Conservation (phyloP, 2,888 invertebrate genomes). For the Capitulum mitella region DNA sequence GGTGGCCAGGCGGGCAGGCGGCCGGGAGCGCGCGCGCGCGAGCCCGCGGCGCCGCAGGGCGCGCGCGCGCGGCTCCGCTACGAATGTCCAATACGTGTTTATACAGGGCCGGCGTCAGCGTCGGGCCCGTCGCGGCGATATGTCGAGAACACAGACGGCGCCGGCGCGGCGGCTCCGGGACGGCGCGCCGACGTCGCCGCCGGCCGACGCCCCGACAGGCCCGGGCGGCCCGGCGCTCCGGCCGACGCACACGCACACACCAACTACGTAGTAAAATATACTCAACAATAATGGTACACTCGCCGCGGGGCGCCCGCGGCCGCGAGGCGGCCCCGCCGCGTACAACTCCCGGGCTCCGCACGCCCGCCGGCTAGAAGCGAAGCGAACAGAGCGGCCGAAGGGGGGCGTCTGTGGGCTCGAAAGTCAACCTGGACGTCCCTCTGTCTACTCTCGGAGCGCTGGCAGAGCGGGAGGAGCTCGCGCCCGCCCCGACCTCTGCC, state of each 20-base stretch:
- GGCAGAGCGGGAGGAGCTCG: neutral
- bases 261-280: conserved; percentile 24
- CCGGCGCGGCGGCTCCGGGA: neutral
- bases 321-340: neutral
- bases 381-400: neutral
- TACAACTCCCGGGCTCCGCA: neutral
- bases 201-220: neutral
- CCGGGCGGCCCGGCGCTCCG: neutral
- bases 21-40: neutral
- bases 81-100: neutral
- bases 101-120: neutral
- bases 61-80: neutral
- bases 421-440: neutral
- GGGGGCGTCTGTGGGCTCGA: too few species aligned
- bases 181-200: neutral
- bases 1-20: neutral
- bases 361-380: neutral
- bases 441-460: neutral
- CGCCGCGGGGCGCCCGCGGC: neutral
- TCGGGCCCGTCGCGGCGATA: neutral
- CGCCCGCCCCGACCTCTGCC: neutral
- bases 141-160: conserved; percentile 1
- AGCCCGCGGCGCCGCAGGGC: neutral
- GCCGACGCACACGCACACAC: conserved; percentile 6
- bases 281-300: conserved; percentile 23